A percentile compares a stretch with the other conserved stretches of the same genome.
phyloP scores from a whole-genome alignment of 2,113 vertebrate genomes.

The Mormyrus lacerda region DNA sequence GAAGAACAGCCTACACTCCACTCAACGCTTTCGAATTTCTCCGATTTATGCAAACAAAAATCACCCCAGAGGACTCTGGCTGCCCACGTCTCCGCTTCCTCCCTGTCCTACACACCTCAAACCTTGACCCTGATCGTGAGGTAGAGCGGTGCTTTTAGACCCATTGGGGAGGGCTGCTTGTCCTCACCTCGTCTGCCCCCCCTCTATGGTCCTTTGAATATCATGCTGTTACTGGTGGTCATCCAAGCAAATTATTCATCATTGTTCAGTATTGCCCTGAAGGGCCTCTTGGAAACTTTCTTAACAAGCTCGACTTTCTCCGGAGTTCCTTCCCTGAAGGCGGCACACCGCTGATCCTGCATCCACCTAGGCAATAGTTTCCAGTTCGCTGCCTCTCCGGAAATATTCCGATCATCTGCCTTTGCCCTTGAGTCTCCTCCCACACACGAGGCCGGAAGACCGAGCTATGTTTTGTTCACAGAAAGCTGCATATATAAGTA shows the following conservation, averaged over 20 bases:
- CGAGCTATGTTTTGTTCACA: neutral
- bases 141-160: neutral
- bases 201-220: neutral
- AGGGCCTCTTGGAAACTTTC: neutral
- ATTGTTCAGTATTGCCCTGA: neutral
- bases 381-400: neutral
- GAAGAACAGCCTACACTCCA: neutral
- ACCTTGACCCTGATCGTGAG: neutral
- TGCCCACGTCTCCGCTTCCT: neutral
- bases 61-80: neutral
- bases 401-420: neutral
- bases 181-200: neutral
- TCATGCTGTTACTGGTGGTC: conserved; percentile 1
- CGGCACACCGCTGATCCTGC: neutral
- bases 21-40: neutral
- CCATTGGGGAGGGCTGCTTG: neutral
- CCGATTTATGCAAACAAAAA: neutral
- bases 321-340: neutral
- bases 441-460: neutral
- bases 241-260: conserved; percentile 5
- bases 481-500: neutral
- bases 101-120: neutral
- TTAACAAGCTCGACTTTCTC: neutral
- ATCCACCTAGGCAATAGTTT: neutral
- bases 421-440: neutral